A percentile compares a stretch with the other conserved stretches of the same genome.
Evolutionary conservation across 2,113 vertebrate genomes (phyloP).

Genomic region (Lophius piscatorius): DNA sequence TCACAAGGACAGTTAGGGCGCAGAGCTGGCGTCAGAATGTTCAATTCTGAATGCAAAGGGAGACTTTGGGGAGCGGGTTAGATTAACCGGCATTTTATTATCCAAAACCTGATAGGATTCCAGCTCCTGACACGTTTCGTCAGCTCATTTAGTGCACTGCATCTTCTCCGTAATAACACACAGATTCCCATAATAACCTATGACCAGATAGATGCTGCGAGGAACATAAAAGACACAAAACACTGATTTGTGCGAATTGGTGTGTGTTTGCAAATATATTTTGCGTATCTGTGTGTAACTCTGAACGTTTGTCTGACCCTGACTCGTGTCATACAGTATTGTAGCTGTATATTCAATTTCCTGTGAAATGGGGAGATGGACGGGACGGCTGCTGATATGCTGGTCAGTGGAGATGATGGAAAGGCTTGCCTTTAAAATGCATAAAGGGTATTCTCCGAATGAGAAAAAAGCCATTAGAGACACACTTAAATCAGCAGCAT

Average conservation of each 20-base stretch:
- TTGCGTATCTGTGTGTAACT: neutral
- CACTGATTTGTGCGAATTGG: neutral
- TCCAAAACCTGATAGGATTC: conserved; percentile 63
- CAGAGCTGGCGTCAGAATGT: neutral
- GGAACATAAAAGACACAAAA: conserved; percentile 28
- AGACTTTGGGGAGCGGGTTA: conserved; percentile 48
- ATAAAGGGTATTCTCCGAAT: conserved; percentile 50
- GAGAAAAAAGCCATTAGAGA: conserved; percentile 56
- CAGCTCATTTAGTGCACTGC: conserved; percentile 63
- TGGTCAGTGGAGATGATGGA: conserved; percentile 37
- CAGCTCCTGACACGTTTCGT: conserved; percentile 67
- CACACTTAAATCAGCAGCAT: conserved; percentile 46
- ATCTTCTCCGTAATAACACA: conserved; percentile 62
- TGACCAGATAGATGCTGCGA: conserved; percentile 32
- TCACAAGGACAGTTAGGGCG: conserved; percentile 63
- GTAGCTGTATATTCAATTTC: conserved; percentile 40
- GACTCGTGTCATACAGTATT: conserved; percentile 15
- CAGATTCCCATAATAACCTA: conserved; percentile 59
- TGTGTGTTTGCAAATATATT: conserved; percentile 13
- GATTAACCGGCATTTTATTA: conserved; percentile 76
- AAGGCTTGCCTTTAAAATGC: conserved; percentile 53
- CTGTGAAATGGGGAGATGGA: conserved; percentile 39
- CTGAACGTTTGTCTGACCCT: conserved; percentile 29
- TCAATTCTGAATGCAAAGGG: conserved; percentile 29
- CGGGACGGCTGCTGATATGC: conserved; percentile 39